These are phyloP conservation scores for Pachyuromys duprasi DNA, from an alignment of 2,797 vertebrate species.

Conservation along the genomic window DNA sequence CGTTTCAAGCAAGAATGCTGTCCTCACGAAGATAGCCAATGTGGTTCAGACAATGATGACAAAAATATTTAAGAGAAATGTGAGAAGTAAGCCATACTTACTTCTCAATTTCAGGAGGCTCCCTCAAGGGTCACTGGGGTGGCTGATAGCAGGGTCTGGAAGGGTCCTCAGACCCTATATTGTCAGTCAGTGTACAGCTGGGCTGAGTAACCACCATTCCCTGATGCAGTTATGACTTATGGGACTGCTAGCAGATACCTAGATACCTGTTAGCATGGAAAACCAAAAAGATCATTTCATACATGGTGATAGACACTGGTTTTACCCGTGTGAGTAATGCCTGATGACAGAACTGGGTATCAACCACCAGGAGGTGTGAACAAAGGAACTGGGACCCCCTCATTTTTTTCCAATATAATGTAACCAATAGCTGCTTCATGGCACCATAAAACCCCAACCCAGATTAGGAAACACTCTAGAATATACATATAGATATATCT, in stretches of 20 bases:
- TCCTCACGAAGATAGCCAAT: constrained; percentile 79
- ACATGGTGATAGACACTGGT: neutral
- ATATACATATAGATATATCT: neutral
- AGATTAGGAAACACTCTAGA: neutral
- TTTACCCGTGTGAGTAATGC: neutral
- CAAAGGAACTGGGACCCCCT: neutral
- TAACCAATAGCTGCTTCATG: neutral
- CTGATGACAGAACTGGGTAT: neutral
- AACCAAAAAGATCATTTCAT: neutral
- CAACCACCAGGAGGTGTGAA: neutral
- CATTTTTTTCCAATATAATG: neutral
- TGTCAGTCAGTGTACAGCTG: neutral
- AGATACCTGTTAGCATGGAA: neutral
- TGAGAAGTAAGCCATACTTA: constrained; percentile 69
- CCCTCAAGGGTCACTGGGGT: neutral
- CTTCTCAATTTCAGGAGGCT: constrained; percentile 33
- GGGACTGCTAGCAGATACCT: neutral
- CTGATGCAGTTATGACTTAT: rapidly evolving
- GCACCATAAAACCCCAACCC: neutral
- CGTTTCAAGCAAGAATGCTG: constrained; percentile 79
- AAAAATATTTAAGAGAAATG: constrained; percentile 79
- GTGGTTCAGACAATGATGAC: constrained; percentile 67
- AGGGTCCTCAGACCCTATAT: neutral
- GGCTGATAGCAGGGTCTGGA: too few relatives aligned
- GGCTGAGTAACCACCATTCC: rapidly evolving